These are phyloP conservation scores for Echinops telfairi DNA, from an alignment of 2,113 vertebrate species.

Conservation along the genomic window DNA sequence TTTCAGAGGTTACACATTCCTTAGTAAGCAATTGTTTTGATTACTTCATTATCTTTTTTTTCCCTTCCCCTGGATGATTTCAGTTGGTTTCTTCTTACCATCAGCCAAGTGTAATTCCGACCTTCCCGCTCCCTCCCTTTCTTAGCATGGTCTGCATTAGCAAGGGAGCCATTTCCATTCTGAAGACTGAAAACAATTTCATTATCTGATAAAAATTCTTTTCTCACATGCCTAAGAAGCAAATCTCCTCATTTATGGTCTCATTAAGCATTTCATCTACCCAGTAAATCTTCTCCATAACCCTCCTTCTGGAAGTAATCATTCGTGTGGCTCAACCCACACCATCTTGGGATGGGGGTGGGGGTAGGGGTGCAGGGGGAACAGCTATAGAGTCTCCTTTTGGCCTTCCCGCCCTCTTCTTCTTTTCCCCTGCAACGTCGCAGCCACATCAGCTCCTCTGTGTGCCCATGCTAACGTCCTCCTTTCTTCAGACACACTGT, in stretches of 20 bases:
- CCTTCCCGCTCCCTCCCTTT: slow-evolving; percentile 74
- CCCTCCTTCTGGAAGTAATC: slow-evolving; percentile 58
- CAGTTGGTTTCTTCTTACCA: slow-evolving; percentile 73
- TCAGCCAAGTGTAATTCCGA: slow-evolving; percentile 72
- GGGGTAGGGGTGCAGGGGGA: background rate
- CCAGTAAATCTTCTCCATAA: slow-evolving; percentile 73
- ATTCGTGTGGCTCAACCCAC: slow-evolving; percentile 62
- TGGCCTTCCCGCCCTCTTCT: background rate
- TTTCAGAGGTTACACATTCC: slow-evolving; percentile 77
- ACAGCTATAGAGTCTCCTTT: slow-evolving; percentile 1
- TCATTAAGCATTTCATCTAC: slow-evolving; percentile 81
- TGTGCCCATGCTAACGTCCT: background rate
- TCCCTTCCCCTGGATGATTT: slow-evolving; percentile 62
- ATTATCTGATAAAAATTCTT: slow-evolving; percentile 85
- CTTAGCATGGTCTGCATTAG: slow-evolving; percentile 81
- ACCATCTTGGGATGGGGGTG: background rate
- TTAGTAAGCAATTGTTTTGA: slow-evolving; percentile 84
- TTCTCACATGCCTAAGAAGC: slow-evolving; percentile 74
- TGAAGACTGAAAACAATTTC: slow-evolving; percentile 83
- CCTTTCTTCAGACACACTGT: background rate
- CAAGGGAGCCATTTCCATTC: slow-evolving; percentile 83
- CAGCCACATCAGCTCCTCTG: background rate
- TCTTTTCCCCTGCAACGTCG: background rate
- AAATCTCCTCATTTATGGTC: slow-evolving; percentile 81
- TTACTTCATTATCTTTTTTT: slow-evolving; percentile 84